Conservation (phyloP, 2,113 vertebrate genomes). For the Ivindomyrus marchei region DNA sequence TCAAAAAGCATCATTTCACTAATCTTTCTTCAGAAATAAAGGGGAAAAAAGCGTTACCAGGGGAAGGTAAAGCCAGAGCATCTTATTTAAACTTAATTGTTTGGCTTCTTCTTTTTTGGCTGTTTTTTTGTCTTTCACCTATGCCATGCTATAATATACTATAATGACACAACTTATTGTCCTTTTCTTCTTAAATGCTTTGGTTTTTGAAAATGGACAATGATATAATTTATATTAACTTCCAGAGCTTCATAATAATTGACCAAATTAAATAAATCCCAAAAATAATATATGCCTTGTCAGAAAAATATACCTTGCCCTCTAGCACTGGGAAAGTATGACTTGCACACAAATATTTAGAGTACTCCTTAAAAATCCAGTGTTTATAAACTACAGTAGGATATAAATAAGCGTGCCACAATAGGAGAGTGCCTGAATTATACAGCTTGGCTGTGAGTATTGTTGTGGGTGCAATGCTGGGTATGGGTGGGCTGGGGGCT, state of each 20-base stretch:
- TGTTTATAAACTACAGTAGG: slow-evolving; percentile 39
- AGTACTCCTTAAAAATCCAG: slow-evolving; percentile 30
- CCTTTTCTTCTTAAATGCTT: neutral
- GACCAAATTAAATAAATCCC: neutral
- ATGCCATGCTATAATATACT: neutral
- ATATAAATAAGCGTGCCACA: slow-evolving; percentile 51
- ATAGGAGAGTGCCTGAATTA: slow-evolving; percentile 67
- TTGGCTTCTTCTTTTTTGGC: neutral
- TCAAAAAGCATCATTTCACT: neutral
- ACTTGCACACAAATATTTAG: neutral
- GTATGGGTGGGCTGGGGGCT: neutral
- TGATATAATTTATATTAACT: neutral
- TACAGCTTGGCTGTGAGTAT: slow-evolving; percentile 61
- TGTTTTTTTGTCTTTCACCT: neutral
- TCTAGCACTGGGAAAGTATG: neutral
- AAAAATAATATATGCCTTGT: neutral
- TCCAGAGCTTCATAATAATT: neutral
- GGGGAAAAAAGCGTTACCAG: slow-evolving; percentile 24
- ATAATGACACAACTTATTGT: neutral
- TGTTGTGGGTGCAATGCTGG: neutral
- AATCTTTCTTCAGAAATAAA: neutral
- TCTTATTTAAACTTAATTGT: neutral
- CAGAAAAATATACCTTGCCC: neutral
- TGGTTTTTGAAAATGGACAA: neutral
- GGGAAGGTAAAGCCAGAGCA: slow-evolving; percentile 25